Evolutionary conservation across 2,888 invertebrate species (phyloP).

Genomic region (Parthenolecanium corni): DNA sequence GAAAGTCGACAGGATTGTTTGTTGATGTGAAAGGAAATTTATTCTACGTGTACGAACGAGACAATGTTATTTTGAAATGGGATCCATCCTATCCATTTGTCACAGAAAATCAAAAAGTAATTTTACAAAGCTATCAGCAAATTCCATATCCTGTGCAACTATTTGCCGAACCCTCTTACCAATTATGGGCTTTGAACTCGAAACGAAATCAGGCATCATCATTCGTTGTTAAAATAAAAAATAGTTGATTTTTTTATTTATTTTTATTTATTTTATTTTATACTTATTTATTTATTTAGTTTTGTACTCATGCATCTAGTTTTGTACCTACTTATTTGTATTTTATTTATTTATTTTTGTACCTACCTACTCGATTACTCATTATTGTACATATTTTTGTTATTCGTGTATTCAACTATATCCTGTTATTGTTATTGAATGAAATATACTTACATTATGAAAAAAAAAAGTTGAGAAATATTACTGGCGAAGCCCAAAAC

Average conservation of each 20-base stretch:
- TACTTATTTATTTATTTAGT: too few relatives aligned
- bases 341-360: too few relatives aligned
- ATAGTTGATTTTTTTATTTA: not conserved
- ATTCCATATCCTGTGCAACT: slow-evolving; percentile 10
- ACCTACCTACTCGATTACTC: too few relatives aligned
- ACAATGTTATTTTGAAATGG: slow-evolving; percentile 39
- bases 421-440: too few relatives aligned
- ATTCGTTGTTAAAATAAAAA: slow-evolving; percentile 19
- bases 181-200: slow-evolving; percentile 35
- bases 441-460: too few relatives aligned
- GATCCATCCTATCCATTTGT: not conserved
- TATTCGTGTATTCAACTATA: too few relatives aligned
- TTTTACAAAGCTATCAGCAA: slow-evolving; percentile 4
- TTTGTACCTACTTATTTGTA: too few relatives aligned
- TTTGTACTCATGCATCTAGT: too few relatives aligned
- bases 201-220: slow-evolving; percentile 23
- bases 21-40: slow-evolving; percentile 40
- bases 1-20: slow-evolving; percentile 39
- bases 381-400: too few relatives aligned
- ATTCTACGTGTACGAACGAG: slow-evolving; percentile 41
- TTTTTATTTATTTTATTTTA: too few relatives aligned
- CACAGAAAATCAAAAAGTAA: slow-evolving; percentile 1
- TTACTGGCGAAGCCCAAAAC: too few relatives aligned
- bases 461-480: too few relatives aligned
- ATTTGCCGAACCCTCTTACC: slow-evolving; percentile 8